These are phyloP conservation scores for Anaspis maculata DNA, from an alignment of 2,888 invertebrate genomes.

Conservation along the genomic window DNA sequence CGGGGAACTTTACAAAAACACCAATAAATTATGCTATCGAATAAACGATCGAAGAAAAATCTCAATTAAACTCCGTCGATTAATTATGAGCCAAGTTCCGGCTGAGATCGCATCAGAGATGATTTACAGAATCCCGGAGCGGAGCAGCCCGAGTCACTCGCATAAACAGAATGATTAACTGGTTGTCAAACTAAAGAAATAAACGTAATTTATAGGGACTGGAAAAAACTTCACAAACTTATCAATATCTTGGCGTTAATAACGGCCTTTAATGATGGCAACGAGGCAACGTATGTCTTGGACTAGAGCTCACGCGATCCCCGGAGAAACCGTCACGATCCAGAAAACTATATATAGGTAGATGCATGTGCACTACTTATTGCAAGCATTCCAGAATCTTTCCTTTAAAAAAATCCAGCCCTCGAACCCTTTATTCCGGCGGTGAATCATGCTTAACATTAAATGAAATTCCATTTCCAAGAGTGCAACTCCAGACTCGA, in stretches of 20 bases:
- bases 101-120: conserved; percentile 36
- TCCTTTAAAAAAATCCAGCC: too few relatives aligned
- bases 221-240: conserved; percentile 41
- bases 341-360: too few relatives aligned
- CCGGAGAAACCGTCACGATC: conserved; percentile 5
- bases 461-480: too few relatives aligned
- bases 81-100: conserved; percentile 40
- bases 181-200: conserved; percentile 43
- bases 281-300: conserved; percentile 37
- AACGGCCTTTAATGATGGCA: conserved; percentile 41
- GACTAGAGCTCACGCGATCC: conserved; percentile 19
- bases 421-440: too few relatives aligned
- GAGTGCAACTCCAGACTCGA: too few relatives aligned
- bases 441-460: too few relatives aligned
- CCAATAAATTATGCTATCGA: conserved; percentile 38
- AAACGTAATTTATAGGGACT: conserved; percentile 42
- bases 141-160: conserved; percentile 35
- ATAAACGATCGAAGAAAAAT: conserved; percentile 38
- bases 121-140: conserved; percentile 39
- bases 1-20: conserved; percentile 28
- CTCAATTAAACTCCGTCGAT: conserved; percentile 41
- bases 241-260: conserved; percentile 43
- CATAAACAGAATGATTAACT: conserved; percentile 43
- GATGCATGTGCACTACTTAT: too few relatives aligned
- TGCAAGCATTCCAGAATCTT: too few relatives aligned